phyloP scores from a whole-genome alignment of 1,140 invertebrate species.

The Neodiprion pinetum region DNA sequence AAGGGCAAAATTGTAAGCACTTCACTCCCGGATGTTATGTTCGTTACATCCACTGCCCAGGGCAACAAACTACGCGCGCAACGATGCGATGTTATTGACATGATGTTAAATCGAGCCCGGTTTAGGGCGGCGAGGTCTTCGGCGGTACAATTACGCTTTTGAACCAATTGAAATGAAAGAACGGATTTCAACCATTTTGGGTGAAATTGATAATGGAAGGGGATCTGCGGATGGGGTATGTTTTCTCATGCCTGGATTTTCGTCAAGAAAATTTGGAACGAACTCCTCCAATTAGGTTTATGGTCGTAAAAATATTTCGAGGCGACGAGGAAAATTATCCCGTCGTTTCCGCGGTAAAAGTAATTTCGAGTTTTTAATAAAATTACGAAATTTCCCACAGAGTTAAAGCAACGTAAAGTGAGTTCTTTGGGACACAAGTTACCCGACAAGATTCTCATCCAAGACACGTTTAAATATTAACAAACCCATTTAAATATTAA shows the following conservation, averaged over 20 bases:
- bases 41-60: no score
- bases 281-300: conserved; percentile 45
- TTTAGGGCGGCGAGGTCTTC: no score
- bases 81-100: no score
- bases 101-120: no score
- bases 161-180: no score
- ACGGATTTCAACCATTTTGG: no score
- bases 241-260: background rate
- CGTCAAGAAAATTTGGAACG: conserved; percentile 26
- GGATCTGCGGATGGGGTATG: no score
- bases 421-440: background rate
- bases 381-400: conserved; percentile 43
- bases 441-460: background rate
- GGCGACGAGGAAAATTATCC: conserved; percentile 9
- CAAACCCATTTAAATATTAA: background rate
- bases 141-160: no score
- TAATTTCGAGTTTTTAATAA: conserved; percentile 44
- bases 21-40: no score
- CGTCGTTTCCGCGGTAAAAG: conserved; percentile 35
- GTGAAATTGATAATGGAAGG: background rate
- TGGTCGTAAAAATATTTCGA: conserved; percentile 38
- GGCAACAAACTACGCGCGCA: no score
- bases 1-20: no score
- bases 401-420: background rate
- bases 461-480: background rate